Conservation (phyloP, 2,113 vertebrate genomes). For the Vulpes ferrilata region DNA sequence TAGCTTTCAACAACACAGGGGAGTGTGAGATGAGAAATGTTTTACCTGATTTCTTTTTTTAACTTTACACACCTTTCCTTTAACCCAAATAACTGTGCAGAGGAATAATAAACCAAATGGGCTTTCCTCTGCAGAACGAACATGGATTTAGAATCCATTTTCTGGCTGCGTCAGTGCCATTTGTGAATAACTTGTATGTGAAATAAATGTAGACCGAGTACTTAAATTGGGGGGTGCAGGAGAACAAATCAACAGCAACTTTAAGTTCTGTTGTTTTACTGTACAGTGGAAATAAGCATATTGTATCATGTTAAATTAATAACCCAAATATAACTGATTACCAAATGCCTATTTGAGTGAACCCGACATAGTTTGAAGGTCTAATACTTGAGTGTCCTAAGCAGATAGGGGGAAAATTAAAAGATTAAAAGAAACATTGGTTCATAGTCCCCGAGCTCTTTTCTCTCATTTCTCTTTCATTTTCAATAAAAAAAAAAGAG, state of each 20-base stretch:
- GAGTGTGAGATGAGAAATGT: background rate
- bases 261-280: background rate
- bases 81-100: conserved; percentile 41
- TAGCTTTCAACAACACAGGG: background rate
- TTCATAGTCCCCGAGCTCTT: background rate
- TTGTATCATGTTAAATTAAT: conserved; percentile 9
- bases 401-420: background rate
- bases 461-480: background rate
- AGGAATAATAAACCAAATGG: conserved; percentile 4
- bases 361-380: background rate
- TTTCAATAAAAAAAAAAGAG: background rate
- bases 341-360: background rate
- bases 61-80: conserved; percentile 1
- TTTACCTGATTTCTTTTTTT: conserved; percentile 31
- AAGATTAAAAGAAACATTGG: background rate
- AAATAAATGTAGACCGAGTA: background rate
- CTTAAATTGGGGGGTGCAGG: background rate
- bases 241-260: background rate
- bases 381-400: background rate
- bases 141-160: conserved; percentile 1
- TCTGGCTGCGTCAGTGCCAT: background rate
- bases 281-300: background rate
- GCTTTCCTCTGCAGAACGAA: background rate
- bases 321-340: background rate
- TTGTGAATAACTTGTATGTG: background rate